A percentile compares a stretch with the other conserved stretches of the same genome.
phyloP scores from a whole-genome alignment of 2,797 vertebrate genomes.

The Tarsius wallacei region DNA sequence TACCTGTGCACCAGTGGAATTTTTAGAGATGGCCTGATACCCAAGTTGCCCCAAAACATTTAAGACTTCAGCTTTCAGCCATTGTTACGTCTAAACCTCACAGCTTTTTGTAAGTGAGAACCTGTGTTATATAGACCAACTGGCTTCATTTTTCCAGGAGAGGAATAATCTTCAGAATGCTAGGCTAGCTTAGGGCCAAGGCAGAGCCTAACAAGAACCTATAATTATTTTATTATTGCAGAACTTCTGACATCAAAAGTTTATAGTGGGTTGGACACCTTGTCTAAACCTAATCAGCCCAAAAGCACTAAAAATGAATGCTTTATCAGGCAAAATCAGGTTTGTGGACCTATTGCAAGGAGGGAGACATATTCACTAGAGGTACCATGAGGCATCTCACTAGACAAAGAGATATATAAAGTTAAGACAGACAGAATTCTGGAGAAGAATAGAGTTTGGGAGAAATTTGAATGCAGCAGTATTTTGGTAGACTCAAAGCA shows the following conservation, averaged over 20 bases:
- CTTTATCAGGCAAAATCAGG: conserved; percentile 10
- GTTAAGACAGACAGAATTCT: background rate
- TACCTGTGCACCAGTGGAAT: background rate
- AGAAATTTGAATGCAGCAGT: background rate
- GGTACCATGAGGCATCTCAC: background rate
- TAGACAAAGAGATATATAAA: background rate
- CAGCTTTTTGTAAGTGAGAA: background rate
- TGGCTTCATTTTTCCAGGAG: conserved; percentile 39
- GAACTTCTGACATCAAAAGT: conserved; percentile 13
- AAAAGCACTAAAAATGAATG: background rate
- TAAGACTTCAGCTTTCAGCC: background rate
- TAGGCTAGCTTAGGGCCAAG: background rate
- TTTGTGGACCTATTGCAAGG: background rate
- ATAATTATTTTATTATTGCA: conserved; percentile 59
- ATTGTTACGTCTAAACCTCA: background rate
- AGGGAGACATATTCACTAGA: background rate
- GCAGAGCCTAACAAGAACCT: background rate
- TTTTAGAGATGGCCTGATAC: background rate
- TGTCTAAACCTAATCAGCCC: background rate
- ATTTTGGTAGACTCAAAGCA: background rate
- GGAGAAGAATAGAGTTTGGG: background rate
- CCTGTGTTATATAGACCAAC: background rate
- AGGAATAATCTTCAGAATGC: background rate
- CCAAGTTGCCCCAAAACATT: background rate
- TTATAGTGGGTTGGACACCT: background rate